Evolutionary conservation across 2,797 vertebrate species (phyloP).

Genomic region (Propithecus perrieri): DNA sequence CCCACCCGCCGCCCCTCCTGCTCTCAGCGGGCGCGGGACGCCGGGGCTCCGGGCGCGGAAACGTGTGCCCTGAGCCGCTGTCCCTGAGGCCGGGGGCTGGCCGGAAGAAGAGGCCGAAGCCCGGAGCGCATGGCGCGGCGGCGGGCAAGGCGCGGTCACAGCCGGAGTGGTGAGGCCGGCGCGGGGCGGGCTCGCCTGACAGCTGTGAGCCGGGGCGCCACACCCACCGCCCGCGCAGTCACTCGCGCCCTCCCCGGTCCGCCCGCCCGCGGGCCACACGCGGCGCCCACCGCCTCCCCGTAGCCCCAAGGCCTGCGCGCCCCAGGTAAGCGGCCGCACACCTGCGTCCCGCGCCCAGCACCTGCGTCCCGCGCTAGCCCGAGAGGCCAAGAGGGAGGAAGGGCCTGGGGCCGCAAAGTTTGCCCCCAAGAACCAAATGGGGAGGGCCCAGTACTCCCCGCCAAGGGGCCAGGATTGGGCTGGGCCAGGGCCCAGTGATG

Average conservation of each 20-base stretch:
- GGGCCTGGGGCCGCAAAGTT: slow-evolving; percentile 53
- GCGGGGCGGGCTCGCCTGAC: slow-evolving; percentile 74
- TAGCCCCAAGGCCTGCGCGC: slow-evolving; percentile 67
- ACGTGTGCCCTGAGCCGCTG: slow-evolving; percentile 85
- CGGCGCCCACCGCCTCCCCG: slow-evolving; percentile 65
- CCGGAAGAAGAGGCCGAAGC: slow-evolving; percentile 88
- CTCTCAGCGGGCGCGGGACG: slow-evolving; percentile 38
- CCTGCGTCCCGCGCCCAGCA: slow-evolving; percentile 69
- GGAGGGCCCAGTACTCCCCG: neutral
- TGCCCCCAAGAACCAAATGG: neutral
- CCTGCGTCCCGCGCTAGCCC: slow-evolving; percentile 48
- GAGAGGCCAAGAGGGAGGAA: neutral
- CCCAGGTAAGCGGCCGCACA: slow-evolving; percentile 79
- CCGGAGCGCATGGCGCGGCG: slow-evolving; percentile 82
- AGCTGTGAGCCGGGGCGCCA: slow-evolving; percentile 83
- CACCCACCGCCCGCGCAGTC: slow-evolving; percentile 87
- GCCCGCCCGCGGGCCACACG: slow-evolving; percentile 80
- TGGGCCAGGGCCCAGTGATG: neutral
- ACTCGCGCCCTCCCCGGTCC: slow-evolving; percentile 78
- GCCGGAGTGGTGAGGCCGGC: slow-evolving; percentile 83
- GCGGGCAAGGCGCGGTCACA: slow-evolving; percentile 80
- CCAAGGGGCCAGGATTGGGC: neutral
- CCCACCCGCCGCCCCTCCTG: slow-evolving; percentile 55
- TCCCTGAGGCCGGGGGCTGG: slow-evolving; percentile 85
- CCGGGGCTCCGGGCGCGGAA: neutral